Evolutionary conservation across 2,888 invertebrate genomes (phyloP), one percentile per base, ranked within the genome.

Genomic region (Aspidiotus rigidus): DNA sequence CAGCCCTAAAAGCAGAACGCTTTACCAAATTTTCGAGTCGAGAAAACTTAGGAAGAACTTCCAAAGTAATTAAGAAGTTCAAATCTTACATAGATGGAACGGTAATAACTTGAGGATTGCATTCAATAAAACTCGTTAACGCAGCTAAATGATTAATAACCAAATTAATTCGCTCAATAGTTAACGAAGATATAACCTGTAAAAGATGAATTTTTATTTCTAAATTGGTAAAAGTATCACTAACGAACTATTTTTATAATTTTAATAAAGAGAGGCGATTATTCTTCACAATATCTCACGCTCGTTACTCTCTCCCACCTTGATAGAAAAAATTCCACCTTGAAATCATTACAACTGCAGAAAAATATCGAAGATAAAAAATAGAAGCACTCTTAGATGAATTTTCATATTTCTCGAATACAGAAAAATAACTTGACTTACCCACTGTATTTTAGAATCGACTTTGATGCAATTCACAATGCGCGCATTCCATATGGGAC

Each of bases 401-500:
- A 28, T 28, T 28, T 28, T 28, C 28, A 28, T 28, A 28, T 28
- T 28, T 28, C 5, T 28, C 5, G 28, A 28, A 28, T 28, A 28
- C 28, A 28, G 28, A 28, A 28, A 28, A 28, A 28, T 28, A 28
- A 28, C 2, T 28, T 28, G 28, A 28, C 84, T 81, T 78, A 85
- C 85, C 77, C 83, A 82, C 74, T 83, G 80, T 72, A 82, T 83
- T 71, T 81, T 81, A 70, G 81, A 81, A 80, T 74, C 56, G 83
- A 75, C 70, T 81, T 83, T 59, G 6, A 64, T 69, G 39, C 62
- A 42, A 86, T 83, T 71, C 44, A 75, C 72, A 17, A 90, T 85
- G 77, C 85, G 85, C 73, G 86, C 80, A 74, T 85, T 87, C 98
- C 98, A 98, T 72, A 98, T 83, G 0, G 93, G 90, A 42, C 92